These are phyloP conservation scores for Tachina grossa DNA, from an alignment of 2,888 invertebrate species.

Conservation along the genomic window DNA sequence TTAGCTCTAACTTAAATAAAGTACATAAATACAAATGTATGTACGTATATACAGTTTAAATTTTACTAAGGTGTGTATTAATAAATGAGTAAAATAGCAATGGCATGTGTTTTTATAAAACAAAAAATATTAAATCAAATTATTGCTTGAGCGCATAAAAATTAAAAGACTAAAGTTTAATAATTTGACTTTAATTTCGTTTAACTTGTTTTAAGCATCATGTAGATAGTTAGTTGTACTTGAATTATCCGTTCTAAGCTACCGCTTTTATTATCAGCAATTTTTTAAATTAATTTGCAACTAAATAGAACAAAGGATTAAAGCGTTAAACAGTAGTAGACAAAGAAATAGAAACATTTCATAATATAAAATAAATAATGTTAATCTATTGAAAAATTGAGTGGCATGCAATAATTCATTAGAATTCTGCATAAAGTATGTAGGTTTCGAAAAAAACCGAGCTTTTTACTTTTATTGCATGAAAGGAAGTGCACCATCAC, in stretches of 20 bases:
- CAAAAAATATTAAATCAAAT: conserved; percentile 1
- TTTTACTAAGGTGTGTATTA: conserved; percentile 12
- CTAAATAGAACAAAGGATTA: background rate
- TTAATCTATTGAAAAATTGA: too few relatives aligned
- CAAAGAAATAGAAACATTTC: background rate
- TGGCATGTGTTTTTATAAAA: conserved; percentile 16
- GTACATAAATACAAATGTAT: background rate
- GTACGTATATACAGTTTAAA: background rate
- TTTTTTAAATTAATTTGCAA: background rate
- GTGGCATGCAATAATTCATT: background rate
- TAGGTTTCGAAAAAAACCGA: too few relatives aligned
- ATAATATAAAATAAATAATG: background rate
- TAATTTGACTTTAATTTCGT: background rate
- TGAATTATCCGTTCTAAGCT: background rate
- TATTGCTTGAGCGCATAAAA: background rate
- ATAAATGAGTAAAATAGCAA: conserved; percentile 14
- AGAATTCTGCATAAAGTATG: too few relatives aligned
- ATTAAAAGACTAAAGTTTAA: background rate
- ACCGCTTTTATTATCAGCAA: background rate
- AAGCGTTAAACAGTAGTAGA: background rate
- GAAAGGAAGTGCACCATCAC: too few relatives aligned
- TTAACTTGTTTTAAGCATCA: background rate
- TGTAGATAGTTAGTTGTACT: background rate
- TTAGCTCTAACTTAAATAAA: conserved; percentile 22
- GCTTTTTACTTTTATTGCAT: too few relatives aligned